Evolutionary conservation across 1,140 invertebrate genomes (phyloP).

Genomic region (Tyrophagus putrescentiae): DNA sequence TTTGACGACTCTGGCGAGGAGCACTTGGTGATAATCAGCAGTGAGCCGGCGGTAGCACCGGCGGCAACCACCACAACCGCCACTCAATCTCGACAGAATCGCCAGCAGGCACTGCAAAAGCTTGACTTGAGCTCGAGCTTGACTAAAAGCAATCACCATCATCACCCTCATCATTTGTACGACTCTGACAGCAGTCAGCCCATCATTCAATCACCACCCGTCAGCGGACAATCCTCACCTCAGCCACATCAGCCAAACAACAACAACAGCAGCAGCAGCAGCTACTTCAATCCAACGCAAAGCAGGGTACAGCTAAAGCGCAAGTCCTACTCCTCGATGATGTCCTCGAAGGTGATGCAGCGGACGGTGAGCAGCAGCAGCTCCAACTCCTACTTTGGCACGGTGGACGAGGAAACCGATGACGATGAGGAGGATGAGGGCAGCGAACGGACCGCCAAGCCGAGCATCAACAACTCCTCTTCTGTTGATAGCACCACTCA

Average conservation of each 20-base stretch:
- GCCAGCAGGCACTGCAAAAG: background rate
- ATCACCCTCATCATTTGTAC: too few relatives aligned
- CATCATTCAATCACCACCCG: background rate
- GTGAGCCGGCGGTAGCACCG: too few relatives aligned
- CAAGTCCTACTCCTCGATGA: background rate
- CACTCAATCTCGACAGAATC: background rate
- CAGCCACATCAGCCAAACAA: too few relatives aligned
- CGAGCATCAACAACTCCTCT: too few relatives aligned
- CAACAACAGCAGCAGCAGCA: slow-evolving; percentile 1
- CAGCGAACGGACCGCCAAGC: slow-evolving; percentile 4
- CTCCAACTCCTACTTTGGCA: background rate
- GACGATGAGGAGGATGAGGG: background rate
- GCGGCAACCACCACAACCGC: background rate
- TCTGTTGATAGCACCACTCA: background rate
- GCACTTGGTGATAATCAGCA: background rate
- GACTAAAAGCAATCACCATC: too few relatives aligned
- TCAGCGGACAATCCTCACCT: background rate
- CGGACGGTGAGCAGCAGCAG: background rate
- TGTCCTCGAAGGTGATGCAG: background rate
- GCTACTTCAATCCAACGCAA: too few relatives aligned
- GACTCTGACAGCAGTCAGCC: background rate
- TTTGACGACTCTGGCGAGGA: background rate
- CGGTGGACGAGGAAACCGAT: background rate
- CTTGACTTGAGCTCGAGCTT: too few relatives aligned
- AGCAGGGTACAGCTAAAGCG: slow-evolving; percentile 1